Conservation (phyloP, 2,113 vertebrate genomes). For the Cyanoderma ruficeps region DNA sequence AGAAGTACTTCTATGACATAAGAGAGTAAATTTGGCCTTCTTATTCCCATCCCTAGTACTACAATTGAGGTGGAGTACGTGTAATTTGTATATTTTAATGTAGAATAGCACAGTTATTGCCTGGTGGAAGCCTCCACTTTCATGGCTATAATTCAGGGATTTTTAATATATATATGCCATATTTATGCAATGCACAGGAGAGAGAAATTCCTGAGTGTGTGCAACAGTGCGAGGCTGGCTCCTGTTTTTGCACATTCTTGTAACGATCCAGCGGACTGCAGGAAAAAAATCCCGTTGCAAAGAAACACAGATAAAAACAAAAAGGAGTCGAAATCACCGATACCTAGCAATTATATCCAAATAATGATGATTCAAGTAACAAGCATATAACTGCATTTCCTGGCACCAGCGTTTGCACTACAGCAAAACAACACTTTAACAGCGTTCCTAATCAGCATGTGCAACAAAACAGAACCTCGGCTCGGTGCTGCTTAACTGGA, state of each 20-base stretch:
- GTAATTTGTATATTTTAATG: not conserved
- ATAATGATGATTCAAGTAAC: constrained; percentile 56
- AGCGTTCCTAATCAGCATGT: constrained; percentile 61
- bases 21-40: not conserved
- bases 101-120: not conserved
- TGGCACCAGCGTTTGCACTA: constrained; percentile 33
- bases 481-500: constrained; percentile 1
- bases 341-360: constrained; percentile 14
- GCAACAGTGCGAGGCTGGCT: not conserved
- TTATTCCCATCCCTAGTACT: not conserved
- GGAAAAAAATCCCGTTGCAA: not conserved
- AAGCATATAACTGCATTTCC: constrained; percentile 63
- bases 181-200: not conserved
- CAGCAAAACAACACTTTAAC: constrained; percentile 59
- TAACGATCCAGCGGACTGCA: not conserved
- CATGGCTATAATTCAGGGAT: not conserved
- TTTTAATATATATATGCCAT: not conserved
- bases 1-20: not conserved
- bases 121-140: not conserved
- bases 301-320: not conserved
- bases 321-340: not conserved
- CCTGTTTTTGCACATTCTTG: not conserved
- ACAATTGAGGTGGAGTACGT: not conserved
- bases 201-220: not conserved
- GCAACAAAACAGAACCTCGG: constrained; percentile 39